Conservation (phyloP, 2,113 vertebrate genomes). For the Syrrhaptes paradoxus region DNA sequence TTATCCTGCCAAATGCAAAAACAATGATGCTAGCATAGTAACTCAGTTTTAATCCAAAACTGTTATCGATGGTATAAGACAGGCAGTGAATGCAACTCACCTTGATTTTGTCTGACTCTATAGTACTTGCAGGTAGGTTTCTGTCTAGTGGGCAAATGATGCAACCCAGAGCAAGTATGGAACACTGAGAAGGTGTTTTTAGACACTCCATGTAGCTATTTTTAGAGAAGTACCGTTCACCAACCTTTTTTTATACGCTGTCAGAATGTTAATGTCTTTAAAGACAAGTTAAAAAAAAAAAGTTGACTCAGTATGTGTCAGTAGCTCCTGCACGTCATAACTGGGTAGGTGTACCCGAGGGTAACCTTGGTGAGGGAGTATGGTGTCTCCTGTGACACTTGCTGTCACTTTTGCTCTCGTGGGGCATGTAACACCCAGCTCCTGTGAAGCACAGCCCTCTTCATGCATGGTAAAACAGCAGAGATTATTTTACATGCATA, state of each 20-base stretch:
- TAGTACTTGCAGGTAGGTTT: background rate
- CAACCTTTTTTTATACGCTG: background rate
- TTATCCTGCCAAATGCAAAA: background rate
- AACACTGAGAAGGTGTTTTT: background rate
- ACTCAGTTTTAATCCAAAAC: background rate
- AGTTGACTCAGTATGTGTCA: fast-evolving
- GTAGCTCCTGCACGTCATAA: background rate
- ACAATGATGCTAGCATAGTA: background rate
- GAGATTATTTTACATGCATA: background rate
- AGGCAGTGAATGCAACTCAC: background rate
- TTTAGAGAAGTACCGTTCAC: background rate
- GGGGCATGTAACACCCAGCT: background rate
- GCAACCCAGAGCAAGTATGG: background rate
- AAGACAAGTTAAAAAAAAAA: background rate
- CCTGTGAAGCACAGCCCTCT: background rate
- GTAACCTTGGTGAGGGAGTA: background rate
- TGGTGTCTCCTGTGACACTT: background rate
- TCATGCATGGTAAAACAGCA: background rate
- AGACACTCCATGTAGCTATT: background rate
- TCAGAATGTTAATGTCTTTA: background rate
- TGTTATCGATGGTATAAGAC: background rate
- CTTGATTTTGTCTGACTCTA: background rate
- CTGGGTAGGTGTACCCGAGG: background rate
- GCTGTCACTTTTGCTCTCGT: background rate
- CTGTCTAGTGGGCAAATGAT: background rate